Base-by-base conservation (phyloP, 2,888 invertebrate genomes). In the Tortrix viridana region DNA sequence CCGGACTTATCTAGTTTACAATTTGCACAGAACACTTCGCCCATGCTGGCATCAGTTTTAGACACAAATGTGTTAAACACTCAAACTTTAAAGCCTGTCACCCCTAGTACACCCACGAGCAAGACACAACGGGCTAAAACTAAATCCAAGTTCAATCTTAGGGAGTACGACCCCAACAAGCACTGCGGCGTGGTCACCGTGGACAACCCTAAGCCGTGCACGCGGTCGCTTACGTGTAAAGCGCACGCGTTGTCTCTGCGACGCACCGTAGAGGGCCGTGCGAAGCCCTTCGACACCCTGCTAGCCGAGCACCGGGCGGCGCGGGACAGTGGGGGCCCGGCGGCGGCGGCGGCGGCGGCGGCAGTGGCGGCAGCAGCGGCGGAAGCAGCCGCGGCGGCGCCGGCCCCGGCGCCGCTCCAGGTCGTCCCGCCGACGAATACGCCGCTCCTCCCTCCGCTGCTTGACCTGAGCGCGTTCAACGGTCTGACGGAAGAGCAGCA, bases 91-190 rank as follows among this genome's bases (percentile, higher is more conserved):
- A 80, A 81, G 71, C 74, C 79, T 3, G 67, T 64, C 19, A 68
- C 79, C 54, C 86, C 86, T 9, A 80, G 72, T 65, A 81, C 82
- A 16, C 80, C 80, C 5, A 73, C 82, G 19, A 81, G 83, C 12
- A 86, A 82, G 68, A 74, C 82, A 46, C 71, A 76, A 38, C 81
- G 84, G 67, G 77, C 82, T 23, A 90, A 86, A 73, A 75, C 85
- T 38, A 92, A 91, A 74, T 84, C 86, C 64, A 92, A 92, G 74
- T 87, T 88, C 71, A 87, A 85, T 70, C 89, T 93, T 67, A 92
- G 96, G 65, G 95, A 96, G 79, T 97, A 96, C 85, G 96, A 97
- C 83, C 95, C 97, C 18, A 95, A 97, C 80, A 94, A 95, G 71
- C 97, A 97, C 80, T 97, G 97, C 82, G 97, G 97, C 2, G 97